phyloP scores from a whole-genome alignment of 1,140 invertebrate genomes.

The Lycorma delicatula region DNA sequence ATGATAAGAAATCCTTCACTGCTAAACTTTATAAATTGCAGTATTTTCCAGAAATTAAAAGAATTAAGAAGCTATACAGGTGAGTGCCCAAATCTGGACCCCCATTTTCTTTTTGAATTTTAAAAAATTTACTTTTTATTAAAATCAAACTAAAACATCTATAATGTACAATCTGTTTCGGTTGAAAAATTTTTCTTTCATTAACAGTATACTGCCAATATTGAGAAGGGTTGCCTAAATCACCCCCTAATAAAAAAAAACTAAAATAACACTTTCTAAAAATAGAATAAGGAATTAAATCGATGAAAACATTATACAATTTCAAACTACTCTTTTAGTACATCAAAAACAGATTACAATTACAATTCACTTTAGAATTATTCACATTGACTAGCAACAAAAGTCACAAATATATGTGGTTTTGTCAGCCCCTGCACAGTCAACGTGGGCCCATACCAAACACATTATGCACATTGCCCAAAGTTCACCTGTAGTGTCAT shows the following conservation, averaged over 20 bases:
- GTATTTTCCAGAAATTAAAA: too few relatives aligned
- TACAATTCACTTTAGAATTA: too few relatives aligned
- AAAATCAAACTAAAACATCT: too few relatives aligned
- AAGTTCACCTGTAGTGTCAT: conserved; percentile 21
- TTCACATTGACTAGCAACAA: too few relatives aligned
- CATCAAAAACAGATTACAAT: neutral
- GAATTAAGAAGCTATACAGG: too few relatives aligned
- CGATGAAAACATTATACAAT: neutral
- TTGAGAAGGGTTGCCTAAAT: neutral
- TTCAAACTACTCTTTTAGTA: neutral
- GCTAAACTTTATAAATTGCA: too few relatives aligned
- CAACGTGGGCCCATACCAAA: conserved; percentile 19
- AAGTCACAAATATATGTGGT: conserved; percentile 7
- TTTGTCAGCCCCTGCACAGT: conserved; percentile 21
- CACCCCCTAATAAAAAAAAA: neutral
- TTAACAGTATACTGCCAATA: too few relatives aligned
- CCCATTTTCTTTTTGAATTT: neutral
- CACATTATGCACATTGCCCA: conserved; percentile 26
- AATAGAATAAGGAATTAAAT: neutral
- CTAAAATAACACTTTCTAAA: neutral
- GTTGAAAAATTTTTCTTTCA: too few relatives aligned
- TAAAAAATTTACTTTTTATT: too few relatives aligned
- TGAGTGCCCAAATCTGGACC: neutral
- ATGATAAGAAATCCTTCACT: too few relatives aligned
- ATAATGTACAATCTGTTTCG: too few relatives aligned